Conservation (phyloP, 2,113 vertebrate genomes). For the Fregetta grallaria region DNA sequence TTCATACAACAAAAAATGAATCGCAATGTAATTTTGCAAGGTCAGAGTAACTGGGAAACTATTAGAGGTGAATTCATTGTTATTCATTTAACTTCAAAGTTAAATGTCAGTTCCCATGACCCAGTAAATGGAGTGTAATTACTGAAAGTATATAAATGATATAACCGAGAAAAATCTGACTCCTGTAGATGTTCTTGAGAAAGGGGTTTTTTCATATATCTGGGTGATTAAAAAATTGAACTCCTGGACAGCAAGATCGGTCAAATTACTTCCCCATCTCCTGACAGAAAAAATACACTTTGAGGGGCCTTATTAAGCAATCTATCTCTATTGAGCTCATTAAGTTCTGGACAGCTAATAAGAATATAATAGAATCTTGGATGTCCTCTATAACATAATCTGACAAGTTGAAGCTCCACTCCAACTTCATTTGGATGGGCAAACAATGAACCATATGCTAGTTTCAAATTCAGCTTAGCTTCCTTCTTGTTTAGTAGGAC, state of each 20-base stretch:
- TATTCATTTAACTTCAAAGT: slow-evolving; percentile 71
- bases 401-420: slow-evolving; percentile 62
- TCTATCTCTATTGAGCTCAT: slow-evolving; percentile 69
- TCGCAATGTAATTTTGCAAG: slow-evolving; percentile 15
- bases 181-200: slow-evolving; percentile 51
- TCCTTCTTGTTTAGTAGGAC: neutral
- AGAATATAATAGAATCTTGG: slow-evolving; percentile 72
- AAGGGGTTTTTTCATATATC: slow-evolving; percentile 32
- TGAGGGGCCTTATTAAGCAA: slow-evolving; percentile 61
- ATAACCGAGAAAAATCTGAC: slow-evolving; percentile 58
- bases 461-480: slow-evolving; percentile 33
- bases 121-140: slow-evolving; percentile 76
- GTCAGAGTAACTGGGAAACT: slow-evolving; percentile 58
- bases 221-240: slow-evolving; percentile 62
- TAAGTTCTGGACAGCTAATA: slow-evolving; percentile 66
- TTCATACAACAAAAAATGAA: slow-evolving; percentile 13
- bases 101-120: slow-evolving; percentile 73
- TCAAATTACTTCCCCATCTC: slow-evolving; percentile 58
- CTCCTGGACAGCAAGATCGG: slow-evolving; percentile 44
- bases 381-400: slow-evolving; percentile 67
- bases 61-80: slow-evolving; percentile 69
- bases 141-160: slow-evolving; percentile 68
- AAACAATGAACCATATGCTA: slow-evolving; percentile 63
- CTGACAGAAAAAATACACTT: slow-evolving; percentile 60
- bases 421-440: slow-evolving; percentile 65